These are phyloP conservation scores for Eubasilissa regina DNA, from an alignment of 1,140 invertebrate genomes.

Conservation along the genomic window DNA sequence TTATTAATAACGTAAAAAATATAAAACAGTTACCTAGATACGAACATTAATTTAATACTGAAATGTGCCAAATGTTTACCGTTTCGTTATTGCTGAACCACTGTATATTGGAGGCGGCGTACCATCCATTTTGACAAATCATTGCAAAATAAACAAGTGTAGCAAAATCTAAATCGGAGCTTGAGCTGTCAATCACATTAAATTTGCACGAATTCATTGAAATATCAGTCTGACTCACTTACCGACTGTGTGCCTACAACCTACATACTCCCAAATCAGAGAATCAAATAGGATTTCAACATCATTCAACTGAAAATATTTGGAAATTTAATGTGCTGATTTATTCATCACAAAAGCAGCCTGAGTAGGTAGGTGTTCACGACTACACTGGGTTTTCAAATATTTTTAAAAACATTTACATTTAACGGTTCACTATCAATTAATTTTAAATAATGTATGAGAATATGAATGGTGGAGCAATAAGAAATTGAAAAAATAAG, in stretches of 20 bases:
- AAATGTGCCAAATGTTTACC: not conserved
- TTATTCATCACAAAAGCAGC: too few species aligned
- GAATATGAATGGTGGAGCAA: too few species aligned
- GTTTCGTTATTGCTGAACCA: constrained; percentile 1
- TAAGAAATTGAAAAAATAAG: too few species aligned
- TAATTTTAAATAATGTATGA: too few species aligned
- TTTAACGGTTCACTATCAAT: too few species aligned
- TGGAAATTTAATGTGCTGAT: not conserved
- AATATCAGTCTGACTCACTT: constrained; percentile 40
- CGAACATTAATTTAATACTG: not conserved
- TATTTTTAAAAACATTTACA: too few species aligned
- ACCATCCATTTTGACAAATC: constrained; percentile 42
- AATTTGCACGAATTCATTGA: constrained; percentile 54
- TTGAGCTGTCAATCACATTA: constrained; percentile 52
- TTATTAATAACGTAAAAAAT: not conserved
- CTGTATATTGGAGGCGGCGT: not conserved
- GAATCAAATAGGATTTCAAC: not conserved
- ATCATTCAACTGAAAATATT: constrained; percentile 11
- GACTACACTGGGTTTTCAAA: too few species aligned
- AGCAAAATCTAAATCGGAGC: constrained; percentile 29
- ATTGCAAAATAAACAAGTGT: constrained; percentile 51
- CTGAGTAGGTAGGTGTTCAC: too few species aligned
- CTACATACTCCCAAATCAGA: not conserved
- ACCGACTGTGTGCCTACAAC: constrained; percentile 7
- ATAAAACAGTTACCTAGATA: too few species aligned